Conservation (phyloP, 2,113 vertebrate genomes). For the Elanus axillaris region DNA sequence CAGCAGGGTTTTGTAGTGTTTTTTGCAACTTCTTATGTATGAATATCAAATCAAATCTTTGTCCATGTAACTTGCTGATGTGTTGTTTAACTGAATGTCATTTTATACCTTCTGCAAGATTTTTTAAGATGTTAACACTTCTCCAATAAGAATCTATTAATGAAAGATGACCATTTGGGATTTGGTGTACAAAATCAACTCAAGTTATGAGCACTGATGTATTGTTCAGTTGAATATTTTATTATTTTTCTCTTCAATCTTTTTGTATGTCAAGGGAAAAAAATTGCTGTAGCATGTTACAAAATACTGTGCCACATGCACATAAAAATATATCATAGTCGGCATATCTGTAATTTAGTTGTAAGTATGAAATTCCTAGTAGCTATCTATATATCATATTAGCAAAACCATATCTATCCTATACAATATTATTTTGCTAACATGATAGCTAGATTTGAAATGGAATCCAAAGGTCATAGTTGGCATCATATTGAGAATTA, state of each 20-base stretch:
- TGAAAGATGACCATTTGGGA: not conserved
- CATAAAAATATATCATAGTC: constrained; percentile 25
- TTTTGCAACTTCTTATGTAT: not conserved
- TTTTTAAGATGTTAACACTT: not conserved
- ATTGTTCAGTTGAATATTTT: not conserved
- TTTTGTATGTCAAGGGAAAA: not conserved
- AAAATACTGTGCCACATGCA: not conserved
- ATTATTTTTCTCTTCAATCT: not conserved
- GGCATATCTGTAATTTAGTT: constrained; percentile 39
- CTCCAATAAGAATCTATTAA: not conserved
- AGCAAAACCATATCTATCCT: constrained; percentile 20
- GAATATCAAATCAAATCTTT: not conserved
- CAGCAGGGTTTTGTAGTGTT: not conserved
- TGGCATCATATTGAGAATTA: not conserved
- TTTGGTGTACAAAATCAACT: not conserved
- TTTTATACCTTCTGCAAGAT: not conserved
- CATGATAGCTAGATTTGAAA: constrained; percentile 31
- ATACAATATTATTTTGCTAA: constrained; percentile 46
- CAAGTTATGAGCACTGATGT: not conserved
- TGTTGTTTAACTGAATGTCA: not conserved
- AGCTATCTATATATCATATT: constrained; percentile 39
- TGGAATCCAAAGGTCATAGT: constrained; percentile 55
- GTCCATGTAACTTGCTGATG: not conserved
- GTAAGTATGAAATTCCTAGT: constrained; percentile 33
- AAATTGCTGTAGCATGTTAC: not conserved